Percentiles rank a stretch among this genome's conserved stretches.
These are phyloP conservation scores for Apamea anceps DNA, from an alignment of 2,888 invertebrate species.

Conservation along the genomic window DNA sequence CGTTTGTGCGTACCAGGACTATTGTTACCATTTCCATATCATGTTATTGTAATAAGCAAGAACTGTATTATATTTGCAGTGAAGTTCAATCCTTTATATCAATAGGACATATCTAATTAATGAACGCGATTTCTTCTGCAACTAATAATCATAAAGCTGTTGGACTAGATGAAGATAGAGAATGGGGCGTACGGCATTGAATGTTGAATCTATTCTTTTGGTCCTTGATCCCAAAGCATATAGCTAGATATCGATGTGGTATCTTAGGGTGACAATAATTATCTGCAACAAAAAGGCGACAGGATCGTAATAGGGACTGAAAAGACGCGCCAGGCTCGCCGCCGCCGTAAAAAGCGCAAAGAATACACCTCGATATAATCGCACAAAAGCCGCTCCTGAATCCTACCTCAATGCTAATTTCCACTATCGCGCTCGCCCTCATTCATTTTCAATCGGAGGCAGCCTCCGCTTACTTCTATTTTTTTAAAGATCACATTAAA, in stretches of 20 bases:
- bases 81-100: constrained; percentile 14
- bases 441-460: constrained; percentile 90
- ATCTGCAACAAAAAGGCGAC: constrained; percentile 87
- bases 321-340: constrained; percentile 82
- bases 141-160: constrained; percentile 33
- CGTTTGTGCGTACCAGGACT: constrained; percentile 29
- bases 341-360: constrained; percentile 90
- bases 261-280: constrained; percentile 83
- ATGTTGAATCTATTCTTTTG: constrained; percentile 46
- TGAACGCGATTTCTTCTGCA: constrained; percentile 30
- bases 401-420: constrained; percentile 91
- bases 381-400: constrained; percentile 90
- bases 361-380: constrained; percentile 91
- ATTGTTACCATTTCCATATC: constrained; percentile 48
- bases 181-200: constrained; percentile 35
- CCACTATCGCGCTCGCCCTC: constrained; percentile 90
- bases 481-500: constrained; percentile 90
- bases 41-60: constrained; percentile 54
- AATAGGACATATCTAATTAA: constrained; percentile 50
- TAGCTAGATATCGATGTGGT: constrained; percentile 71
- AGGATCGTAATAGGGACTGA: constrained; percentile 86
- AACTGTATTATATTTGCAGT: constrained; percentile 17
- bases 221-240: constrained; percentile 25
- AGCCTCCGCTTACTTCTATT: constrained; percentile 88
- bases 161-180: constrained; percentile 27